These are phyloP conservation scores for Adineta ricciae DNA, from an alignment of 2,888 invertebrate species.

Conservation along the genomic window DNA sequence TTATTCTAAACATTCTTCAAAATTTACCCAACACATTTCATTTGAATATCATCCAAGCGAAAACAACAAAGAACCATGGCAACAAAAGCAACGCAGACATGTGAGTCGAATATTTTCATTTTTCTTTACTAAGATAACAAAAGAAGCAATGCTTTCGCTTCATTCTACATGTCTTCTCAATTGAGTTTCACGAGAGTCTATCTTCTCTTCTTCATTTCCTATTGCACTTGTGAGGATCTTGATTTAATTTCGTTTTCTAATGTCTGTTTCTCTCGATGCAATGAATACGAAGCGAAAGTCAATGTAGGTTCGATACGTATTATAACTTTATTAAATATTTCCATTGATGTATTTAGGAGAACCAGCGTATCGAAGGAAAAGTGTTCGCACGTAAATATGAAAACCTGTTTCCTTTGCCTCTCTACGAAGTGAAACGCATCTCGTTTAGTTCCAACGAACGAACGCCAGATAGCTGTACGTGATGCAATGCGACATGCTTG, in stretches of 20 bases:
- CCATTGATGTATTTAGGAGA: not conserved
- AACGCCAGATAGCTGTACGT: slow-evolving; percentile 28
- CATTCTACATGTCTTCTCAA: not conserved
- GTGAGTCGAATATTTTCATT: not conserved
- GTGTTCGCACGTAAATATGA: not conserved
- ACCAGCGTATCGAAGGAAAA: not conserved
- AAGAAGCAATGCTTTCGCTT: not conserved
- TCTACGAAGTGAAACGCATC: no score
- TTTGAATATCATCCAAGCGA: not conserved
- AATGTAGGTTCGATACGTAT: not conserved
- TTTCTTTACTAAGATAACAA: not conserved
- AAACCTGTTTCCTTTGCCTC: no score
- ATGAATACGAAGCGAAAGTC: not conserved
- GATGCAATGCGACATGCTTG: slow-evolving; percentile 63
- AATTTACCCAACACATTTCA: not conserved
- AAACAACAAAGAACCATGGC: not conserved
- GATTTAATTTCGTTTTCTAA: not conserved
- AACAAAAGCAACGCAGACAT: not conserved
- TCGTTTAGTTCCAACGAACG: slow-evolving; percentile 22
- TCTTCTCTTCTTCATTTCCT: not conserved
- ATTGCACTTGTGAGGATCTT: not conserved
- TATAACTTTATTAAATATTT: not conserved
- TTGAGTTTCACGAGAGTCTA: not conserved
- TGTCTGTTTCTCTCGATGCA: not conserved
- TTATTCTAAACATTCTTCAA: not conserved